These are phyloP conservation scores for Echinometra lucunter DNA, from an alignment of 53 echinoderm and acorn worm species.

Conservation along the genomic window DNA sequence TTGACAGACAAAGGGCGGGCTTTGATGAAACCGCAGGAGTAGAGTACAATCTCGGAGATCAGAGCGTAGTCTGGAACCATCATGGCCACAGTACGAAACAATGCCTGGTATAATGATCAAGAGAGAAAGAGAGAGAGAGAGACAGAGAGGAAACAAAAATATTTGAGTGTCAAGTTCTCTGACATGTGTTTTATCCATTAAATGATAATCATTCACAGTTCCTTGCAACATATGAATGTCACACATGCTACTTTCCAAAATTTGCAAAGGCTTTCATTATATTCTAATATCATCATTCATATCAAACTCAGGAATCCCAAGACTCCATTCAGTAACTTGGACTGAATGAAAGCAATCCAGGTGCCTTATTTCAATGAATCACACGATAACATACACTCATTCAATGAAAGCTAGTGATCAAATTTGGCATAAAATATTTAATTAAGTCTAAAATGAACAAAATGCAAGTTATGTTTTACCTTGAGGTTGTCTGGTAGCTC, in stretches of 20 bases:
- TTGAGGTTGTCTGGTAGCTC: slow-evolving; percentile 97
- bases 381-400: no score
- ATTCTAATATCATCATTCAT: not conserved
- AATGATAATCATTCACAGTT: not conserved
- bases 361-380: no score
- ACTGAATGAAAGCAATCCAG: no score
- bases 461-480: slow-evolving; percentile 62
- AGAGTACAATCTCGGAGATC: slow-evolving; percentile 98
- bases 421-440: no score
- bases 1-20: slow-evolving; percentile 97
- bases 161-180: not conserved
- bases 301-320: not conserved
- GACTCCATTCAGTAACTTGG: not conserved
- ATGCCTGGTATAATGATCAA: slow-evolving; percentile 70
- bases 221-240: not conserved
- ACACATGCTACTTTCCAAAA: not conserved
- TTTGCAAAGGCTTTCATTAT: not conserved
- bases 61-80: slow-evolving; percentile 99
- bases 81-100: slow-evolving; percentile 99
- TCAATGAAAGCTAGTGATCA: no score
- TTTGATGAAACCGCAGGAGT: slow-evolving; percentile 96
- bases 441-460: not conserved
- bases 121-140: not conserved
- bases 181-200: not conserved
- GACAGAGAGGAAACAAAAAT: not conserved